Base-by-base conservation (phyloP, 2,797 vertebrate genomes). In the Martes flavigula region DNA sequence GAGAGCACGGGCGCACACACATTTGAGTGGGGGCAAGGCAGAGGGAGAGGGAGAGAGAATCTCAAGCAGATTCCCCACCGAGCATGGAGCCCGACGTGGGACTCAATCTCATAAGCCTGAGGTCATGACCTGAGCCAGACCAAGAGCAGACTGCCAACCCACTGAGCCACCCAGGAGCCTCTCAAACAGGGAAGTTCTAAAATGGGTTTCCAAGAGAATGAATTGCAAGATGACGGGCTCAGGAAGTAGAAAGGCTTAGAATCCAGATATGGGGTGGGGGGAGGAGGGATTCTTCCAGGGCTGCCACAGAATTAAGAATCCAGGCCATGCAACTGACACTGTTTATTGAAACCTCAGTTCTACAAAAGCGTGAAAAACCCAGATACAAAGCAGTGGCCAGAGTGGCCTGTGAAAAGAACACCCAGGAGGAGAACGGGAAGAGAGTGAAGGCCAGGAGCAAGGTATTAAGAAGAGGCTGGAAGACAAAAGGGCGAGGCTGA, bases 321-420 rank as follows among this genome's bases (percentile, higher is more conserved):
- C 92, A 96, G 94, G 96, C 87, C 96, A 95, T 90, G 96, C 97
- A 97, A 97, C 92, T 64, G 27, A 97, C 97, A 97, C 62, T 95
- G 84, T 98, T 98, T 98, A 98, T 98, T 98, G 92, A 98, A 98
- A 98, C 54, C 58, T 97, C 82, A 93, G 94, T 97, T 97, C 98
- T 98, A 98, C 89, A 97, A 98, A 98, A 97, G 98, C 83, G 0
- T 98, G 97, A 97, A 97, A 98, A 98, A 96, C 83, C 95, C 97
- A 96, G 91, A 97, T 98, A 98, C 82, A 98, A 97, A 98, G 97
- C 88, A 0, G 85, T 2, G 30, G 82, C 96, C 90, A 91, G 96
- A 96, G 89, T 73, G 82, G 90, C 92, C 92, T 72, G 30, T 81
- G 88, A 95, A 95, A 54, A 96, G 84, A 95, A 95, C 38, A 97